These are phyloP conservation scores for Cyprinodon tularosa DNA, from an alignment of 2,113 vertebrate genomes.

Conservation along the genomic window DNA sequence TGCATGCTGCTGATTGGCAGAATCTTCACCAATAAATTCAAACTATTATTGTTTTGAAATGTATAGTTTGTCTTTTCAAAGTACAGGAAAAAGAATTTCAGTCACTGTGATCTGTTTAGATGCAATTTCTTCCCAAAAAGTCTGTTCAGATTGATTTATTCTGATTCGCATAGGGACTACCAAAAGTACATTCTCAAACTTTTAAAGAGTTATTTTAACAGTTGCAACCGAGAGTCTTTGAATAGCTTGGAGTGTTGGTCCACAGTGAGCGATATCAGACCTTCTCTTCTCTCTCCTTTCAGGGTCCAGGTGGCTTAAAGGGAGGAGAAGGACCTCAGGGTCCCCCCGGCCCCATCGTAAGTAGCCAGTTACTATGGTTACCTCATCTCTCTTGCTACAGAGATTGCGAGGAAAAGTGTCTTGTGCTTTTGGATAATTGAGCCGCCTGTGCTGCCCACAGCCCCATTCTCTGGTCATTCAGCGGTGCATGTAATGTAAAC, in stretches of 20 bases:
- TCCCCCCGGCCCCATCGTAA: constrained; percentile 90
- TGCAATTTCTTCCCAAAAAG: not conserved
- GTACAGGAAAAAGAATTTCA: not conserved
- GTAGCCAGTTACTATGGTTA: constrained; percentile 79
- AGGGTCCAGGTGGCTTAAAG: constrained; percentile 94
- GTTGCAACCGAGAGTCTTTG: constrained; percentile 50
- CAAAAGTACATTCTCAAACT: constrained; percentile 3
- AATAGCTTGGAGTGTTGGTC: constrained; percentile 33
- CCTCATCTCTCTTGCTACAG: constrained; percentile 36
- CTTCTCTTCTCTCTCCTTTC: constrained; percentile 61
- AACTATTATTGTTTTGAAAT: not conserved
- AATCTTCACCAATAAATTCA: not conserved
- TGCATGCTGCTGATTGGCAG: not conserved
- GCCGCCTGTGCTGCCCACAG: constrained; percentile 22
- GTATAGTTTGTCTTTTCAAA: not conserved
- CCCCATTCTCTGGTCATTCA: constrained; percentile 12
- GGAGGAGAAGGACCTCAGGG: constrained; percentile 98
- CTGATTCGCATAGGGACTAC: not conserved
- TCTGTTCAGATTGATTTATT: not conserved
- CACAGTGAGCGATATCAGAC: constrained; percentile 44
- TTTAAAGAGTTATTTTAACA: constrained; percentile 50
- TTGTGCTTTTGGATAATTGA: constrained; percentile 39
- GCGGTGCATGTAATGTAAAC: constrained; percentile 9
- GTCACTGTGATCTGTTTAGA: not conserved
- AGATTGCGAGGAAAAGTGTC: constrained; percentile 43